Conservation (phyloP, 37 sponge, comb jelly and placozoan species). For the Crambe crambe region DNA sequence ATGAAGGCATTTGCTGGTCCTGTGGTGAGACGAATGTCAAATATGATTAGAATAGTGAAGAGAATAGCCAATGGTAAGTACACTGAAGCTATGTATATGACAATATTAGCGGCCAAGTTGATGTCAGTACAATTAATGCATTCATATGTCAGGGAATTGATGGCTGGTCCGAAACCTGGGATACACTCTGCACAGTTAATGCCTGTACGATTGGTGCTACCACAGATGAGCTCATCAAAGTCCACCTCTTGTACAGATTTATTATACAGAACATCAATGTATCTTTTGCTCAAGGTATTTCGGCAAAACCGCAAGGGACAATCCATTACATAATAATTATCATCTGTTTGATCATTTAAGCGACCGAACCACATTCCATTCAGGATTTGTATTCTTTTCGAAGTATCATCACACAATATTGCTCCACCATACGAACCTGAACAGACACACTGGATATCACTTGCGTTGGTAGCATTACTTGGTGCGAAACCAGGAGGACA, state of each 20-base stretch:
- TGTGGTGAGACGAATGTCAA: conserved; percentile 53
- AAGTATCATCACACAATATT: not conserved
- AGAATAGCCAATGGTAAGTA: conserved; percentile 32
- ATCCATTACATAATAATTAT: not conserved
- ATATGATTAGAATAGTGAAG: conserved; percentile 46
- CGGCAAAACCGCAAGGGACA: not conserved
- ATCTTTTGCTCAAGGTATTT: not conserved
- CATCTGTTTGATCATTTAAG: not conserved
- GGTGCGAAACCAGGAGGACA: conserved; percentile 32
- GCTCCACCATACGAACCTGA: not conserved
- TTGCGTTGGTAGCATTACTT: not conserved
- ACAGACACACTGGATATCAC: not conserved
- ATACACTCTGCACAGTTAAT: conserved; percentile 46
- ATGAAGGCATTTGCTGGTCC: conserved; percentile 69
- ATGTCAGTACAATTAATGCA: conserved; percentile 22
- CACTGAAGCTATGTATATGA: conserved; percentile 20
- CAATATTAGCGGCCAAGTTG: conserved; percentile 1
- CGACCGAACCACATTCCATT: conserved; percentile 38
- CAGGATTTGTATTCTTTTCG: not conserved
- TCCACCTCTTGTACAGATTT: no score
- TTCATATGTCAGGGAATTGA: conserved; percentile 16
- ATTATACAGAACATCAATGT: no score
- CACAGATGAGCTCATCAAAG: conserved; percentile 22
- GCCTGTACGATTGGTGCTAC: conserved; percentile 28
- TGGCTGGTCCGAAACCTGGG: conserved; percentile 19